Conservation (phyloP, 2,797 vertebrate genomes). For the Paguma larvata region DNA sequence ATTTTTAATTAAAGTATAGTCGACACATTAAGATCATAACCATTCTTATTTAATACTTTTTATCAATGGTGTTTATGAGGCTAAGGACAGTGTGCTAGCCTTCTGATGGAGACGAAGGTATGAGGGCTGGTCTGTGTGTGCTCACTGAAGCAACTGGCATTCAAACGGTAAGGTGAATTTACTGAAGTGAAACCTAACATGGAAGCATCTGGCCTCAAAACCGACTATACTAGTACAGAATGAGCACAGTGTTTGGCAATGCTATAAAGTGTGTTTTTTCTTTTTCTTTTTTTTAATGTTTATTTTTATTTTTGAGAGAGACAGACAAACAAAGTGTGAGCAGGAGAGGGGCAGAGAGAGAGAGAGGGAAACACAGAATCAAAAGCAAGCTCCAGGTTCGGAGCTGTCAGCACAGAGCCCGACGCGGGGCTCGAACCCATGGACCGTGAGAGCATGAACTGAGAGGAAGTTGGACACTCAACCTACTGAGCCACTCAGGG, state of each 20-base stretch:
- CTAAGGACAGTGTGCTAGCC: neutral
- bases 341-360: neutral
- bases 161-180: neutral
- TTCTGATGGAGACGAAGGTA: neutral
- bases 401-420: neutral
- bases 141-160: neutral
- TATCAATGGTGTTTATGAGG: constrained; percentile 10
- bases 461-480: no score
- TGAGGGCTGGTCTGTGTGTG: neutral
- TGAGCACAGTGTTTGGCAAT: neutral
- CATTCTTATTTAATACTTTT: neutral
- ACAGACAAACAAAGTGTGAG: neutral
- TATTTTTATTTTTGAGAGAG: no score
- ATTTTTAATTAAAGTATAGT: neutral
- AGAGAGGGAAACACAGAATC: neutral
- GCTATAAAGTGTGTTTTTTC: neutral
- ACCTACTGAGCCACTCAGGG: no score
- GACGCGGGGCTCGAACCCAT: neutral
- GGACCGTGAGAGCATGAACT: no score
- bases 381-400: neutral
- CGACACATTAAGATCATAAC: neutral
- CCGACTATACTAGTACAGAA: neutral
- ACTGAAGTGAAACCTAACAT: constrained; percentile 5
- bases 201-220: neutral
- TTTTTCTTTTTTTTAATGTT: neutral